These are phyloP conservation scores for Meandrina meandrites DNA, from an alignment of 92 coral and sea anemone species.

Conservation along the genomic window DNA sequence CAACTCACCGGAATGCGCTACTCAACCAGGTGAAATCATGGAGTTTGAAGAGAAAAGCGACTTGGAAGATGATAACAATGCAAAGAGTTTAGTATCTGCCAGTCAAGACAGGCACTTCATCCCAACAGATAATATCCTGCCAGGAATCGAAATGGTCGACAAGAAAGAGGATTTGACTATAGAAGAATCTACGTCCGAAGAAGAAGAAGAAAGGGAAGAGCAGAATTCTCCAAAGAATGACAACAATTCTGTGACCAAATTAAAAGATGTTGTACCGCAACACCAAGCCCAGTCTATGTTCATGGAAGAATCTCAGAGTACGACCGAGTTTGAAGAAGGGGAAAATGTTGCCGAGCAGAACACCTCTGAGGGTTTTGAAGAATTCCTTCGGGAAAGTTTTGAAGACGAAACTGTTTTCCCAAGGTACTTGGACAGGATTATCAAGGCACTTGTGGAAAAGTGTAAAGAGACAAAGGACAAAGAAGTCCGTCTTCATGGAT, in stretches of 20 bases:
- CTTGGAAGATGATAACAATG: neutral
- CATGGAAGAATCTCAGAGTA: neutral
- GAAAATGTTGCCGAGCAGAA: neutral
- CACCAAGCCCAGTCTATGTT: neutral
- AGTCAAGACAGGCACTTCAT: neutral
- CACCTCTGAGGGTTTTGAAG: neutral
- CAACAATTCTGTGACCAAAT: neutral
- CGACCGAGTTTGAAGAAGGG: neutral
- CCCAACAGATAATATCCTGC: neutral
- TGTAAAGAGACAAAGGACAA: slow-evolving; percentile 38
- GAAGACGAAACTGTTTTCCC: slow-evolving; percentile 69
- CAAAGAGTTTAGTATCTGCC: neutral
- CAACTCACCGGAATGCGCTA: neutral
- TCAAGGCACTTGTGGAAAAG: slow-evolving; percentile 24
- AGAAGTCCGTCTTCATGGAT: too few species aligned
- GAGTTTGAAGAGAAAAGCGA: neutral
- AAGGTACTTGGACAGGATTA: slow-evolving; percentile 61
- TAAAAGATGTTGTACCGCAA: too few species aligned
- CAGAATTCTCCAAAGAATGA: neutral
- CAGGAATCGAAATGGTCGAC: neutral
- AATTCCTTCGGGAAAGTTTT: slow-evolving; percentile 37
- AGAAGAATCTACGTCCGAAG: neutral
- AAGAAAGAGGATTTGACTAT: too few species aligned
- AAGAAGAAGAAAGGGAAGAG: slow-evolving; percentile 1
- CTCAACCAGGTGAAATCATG: neutral